A percentile compares a stretch with the other conserved stretches of the same genome.
Conservation (phyloP, 2,113 vertebrate genomes). For the Brachypteracias leptosomus region DNA sequence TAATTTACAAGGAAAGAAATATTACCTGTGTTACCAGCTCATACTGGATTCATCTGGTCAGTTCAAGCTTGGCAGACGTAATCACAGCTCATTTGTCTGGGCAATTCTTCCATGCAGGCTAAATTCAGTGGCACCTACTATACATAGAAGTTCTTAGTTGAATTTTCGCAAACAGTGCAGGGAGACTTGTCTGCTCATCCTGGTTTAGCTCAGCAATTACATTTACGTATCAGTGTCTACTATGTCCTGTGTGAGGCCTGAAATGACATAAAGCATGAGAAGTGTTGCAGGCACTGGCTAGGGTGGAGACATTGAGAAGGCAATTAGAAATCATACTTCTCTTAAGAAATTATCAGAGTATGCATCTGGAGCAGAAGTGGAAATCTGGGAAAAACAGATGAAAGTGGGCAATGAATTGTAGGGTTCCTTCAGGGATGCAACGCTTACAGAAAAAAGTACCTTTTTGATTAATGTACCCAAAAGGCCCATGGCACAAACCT, state of each 20-base stretch:
- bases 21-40: not conserved
- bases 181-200: not conserved
- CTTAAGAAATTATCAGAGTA: not conserved
- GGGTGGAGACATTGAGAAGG: not conserved
- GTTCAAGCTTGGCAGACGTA: not conserved
- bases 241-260: not conserved
- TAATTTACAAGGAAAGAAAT: not conserved
- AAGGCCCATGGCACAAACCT: not conserved
- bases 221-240: not conserved
- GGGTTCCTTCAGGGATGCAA: not conserved
- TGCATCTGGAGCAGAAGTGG: not conserved
- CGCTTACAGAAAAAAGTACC: not conserved
- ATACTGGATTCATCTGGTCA: not conserved
- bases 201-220: not conserved
- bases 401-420: not conserved
- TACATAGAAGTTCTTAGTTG: not conserved
- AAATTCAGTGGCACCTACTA: not conserved
- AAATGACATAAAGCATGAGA: not conserved
- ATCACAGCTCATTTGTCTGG: not conserved
- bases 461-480: not conserved
- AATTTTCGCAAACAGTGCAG: not conserved
- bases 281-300: not conserved
- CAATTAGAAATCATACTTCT: not conserved
- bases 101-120: not conserved
- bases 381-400: not conserved